Base-by-base conservation (phyloP, 1,140 invertebrate genomes). In the Eupeodes corollae region DNA sequence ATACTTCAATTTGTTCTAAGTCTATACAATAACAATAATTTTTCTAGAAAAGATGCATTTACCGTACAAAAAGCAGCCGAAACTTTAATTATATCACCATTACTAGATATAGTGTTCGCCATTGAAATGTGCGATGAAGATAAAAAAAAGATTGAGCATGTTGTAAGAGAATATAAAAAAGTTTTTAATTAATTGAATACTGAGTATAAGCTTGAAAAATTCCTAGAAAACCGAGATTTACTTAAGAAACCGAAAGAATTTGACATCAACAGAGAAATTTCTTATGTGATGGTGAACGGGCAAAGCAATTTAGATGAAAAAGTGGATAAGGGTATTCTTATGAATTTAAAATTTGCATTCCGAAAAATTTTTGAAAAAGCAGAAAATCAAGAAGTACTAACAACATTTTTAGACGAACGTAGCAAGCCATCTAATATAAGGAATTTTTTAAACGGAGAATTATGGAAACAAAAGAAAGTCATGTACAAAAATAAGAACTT, bases 11-110 rank as follows among this genome's bases (percentile, higher is more conserved):
- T n/a, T n/a, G n/a, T n/a, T 1, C 9, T 3, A 42, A 15, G 11
- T 19, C 18, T 51, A 19, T 42, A 52, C 31, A 46, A 46, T 32
- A 52, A 49, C 32, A 52, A 50, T 40, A 52, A 50, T 21, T 52
- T 52, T 38, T 37, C 39, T 16, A 46, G 44, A 50, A 52, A 52
- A 49, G 33, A 52, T 50, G 51, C 50, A 15, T 46, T 18, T 13
- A 40, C 49, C 18, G 46, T 52, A 19, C 48, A 50, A 46, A 32
- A 46, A 34, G 12, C 9, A 30, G 15, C 40, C 21, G 8, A 40
- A 12, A 35, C 45, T 42, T 16, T 8, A 10, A 40, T 40, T 14
- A 6, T 16, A 10, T 10, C 38, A 8, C 38, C 13, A 10, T 10
- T 40, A 10, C 9, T 14, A 14, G 9, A 14, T 14, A 40, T 8